A percentile compares a stretch with the other conserved stretches of the same genome.
These are phyloP conservation scores for Scalopus aquaticus DNA, from an alignment of 2,113 vertebrate species.

Conservation along the genomic window DNA sequence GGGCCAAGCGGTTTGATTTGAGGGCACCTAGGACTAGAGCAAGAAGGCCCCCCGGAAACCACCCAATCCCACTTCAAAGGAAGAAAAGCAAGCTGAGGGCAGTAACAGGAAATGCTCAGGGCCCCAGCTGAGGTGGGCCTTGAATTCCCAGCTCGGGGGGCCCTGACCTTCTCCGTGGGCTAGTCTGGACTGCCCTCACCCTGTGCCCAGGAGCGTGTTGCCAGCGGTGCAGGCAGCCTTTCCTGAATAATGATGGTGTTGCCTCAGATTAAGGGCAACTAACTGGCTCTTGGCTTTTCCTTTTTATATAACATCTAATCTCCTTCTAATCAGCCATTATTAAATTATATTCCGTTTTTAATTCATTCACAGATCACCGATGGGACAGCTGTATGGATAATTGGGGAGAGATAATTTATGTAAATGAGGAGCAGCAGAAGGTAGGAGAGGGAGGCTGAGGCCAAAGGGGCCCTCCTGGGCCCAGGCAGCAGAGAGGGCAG, in stretches of 20 bases:
- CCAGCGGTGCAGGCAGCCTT: conserved; percentile 71
- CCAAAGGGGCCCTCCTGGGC: conserved; percentile 74
- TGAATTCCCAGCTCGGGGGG: not conserved
- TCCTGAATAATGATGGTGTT: conserved; percentile 87
- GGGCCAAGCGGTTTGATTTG: not conserved
- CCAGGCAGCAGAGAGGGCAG: not conserved
- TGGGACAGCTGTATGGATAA: conserved; percentile 98
- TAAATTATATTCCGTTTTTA: conserved; percentile 93
- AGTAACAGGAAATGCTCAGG: not conserved
- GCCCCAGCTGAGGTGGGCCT: not conserved
- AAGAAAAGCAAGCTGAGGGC: not conserved
- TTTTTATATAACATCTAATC: conserved; percentile 92
- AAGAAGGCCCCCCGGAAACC: not conserved
- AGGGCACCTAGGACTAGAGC: not conserved
- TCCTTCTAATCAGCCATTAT: conserved; percentile 95
- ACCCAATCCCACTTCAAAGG: not conserved
- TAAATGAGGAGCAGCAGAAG: conserved; percentile 92
- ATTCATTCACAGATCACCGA: conserved; percentile 93
- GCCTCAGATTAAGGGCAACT: conserved; percentile 90
- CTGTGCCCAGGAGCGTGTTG: not conserved
- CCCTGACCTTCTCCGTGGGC: conserved; percentile 12
- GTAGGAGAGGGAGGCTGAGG: conserved; percentile 75
- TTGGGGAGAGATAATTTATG: conserved; percentile 95
- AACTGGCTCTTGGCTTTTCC: conserved; percentile 90
- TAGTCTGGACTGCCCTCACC: conserved; percentile 27